A percentile compares a stretch with the other conserved stretches of the same genome.
Evolutionary conservation across 92 coral and sea anemone species (phyloP).

Genomic region (Muricea muricata): DNA sequence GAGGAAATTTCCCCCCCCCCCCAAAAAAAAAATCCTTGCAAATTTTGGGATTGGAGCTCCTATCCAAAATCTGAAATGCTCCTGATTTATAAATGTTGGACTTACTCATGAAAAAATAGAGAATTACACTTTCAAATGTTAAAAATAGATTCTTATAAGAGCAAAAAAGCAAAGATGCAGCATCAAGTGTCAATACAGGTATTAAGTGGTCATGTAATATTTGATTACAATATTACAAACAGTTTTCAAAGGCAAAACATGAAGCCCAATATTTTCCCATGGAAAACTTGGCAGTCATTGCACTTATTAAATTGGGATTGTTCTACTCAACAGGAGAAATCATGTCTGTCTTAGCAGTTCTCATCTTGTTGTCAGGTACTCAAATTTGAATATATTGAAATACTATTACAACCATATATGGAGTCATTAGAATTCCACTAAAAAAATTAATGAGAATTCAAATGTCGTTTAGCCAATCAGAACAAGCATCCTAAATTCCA

Average conservation of each 20-base stretch:
- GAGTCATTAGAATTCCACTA: neutral
- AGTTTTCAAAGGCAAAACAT: neutral
- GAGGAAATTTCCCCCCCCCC: too few species aligned
- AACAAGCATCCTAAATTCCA: neutral
- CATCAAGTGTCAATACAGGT: too few species aligned
- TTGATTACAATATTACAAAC: neutral
- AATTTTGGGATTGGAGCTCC: too few species aligned
- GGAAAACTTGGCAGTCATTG: neutral
- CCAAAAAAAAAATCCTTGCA: too few species aligned
- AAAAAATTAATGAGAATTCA: constrained; percentile 25
- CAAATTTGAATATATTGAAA: neutral
- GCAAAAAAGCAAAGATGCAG: too few species aligned
- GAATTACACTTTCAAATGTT: too few species aligned
- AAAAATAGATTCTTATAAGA: too few species aligned
- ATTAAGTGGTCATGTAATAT: too few species aligned
- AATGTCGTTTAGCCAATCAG: constrained; percentile 23
- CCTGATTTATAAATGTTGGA: too few species aligned
- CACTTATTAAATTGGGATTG: neutral
- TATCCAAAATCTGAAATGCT: too few species aligned
- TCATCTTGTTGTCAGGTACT: neutral
- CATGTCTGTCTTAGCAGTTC: neutral
- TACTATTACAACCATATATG: constrained; percentile 2
- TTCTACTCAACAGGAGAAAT: neutral
- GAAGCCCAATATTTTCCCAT: neutral
- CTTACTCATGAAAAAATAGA: too few species aligned